Evolutionary conservation across 2,797 vertebrate genomes (phyloP), one percentile per base, ranked within the genome.

Genomic region (Macrochelys suwanniensis): DNA sequence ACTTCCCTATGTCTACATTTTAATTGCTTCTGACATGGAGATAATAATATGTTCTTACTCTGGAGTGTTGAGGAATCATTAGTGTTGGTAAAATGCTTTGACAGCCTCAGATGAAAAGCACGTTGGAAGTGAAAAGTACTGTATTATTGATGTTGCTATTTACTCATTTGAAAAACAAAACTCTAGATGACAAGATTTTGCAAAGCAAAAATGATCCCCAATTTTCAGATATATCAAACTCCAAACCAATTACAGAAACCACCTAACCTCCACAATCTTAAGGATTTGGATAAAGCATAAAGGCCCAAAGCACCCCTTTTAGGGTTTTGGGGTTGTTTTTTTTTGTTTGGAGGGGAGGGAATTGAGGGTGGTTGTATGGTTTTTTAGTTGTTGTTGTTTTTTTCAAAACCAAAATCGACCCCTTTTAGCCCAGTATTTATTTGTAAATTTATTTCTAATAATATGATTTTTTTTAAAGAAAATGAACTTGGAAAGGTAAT

Each of bases 101-200:
- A 37, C 50, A 88, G 88, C 80, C 80, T 88, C 80, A 89, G 82
- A 88, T 80, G 26, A 92, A 94, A 92, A 61, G 57, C 53, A 31
- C 78, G 92, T 84, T 95, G 85, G 47, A 93, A 91, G 65, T 88
- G 31, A 90, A 68, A 93, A 93, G 59, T 86, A 82, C 90, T 89
- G 87, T 88, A 89, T 59, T 92, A 86, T 53, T 59, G 28, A 13
- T 42, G 50, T 57, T 76, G 26, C 45, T 94, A 78, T 16, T 90
- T 50, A 74, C 17, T 89, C 5, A 0, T 88, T 95, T 80, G 71
- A 88, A 88, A 96, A 90, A 57, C 50, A 95, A 91, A 89, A 65
- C 61, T 89, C 28, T 95, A 45, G 49, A 80, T 92, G 80, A 85
- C 53, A 79, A 88, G 88, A 83, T 57, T 89, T 57, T 83, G 37